phyloP scores from a whole-genome alignment of 2,113 vertebrate genomes.

The Peromyscus leucopus region DNA sequence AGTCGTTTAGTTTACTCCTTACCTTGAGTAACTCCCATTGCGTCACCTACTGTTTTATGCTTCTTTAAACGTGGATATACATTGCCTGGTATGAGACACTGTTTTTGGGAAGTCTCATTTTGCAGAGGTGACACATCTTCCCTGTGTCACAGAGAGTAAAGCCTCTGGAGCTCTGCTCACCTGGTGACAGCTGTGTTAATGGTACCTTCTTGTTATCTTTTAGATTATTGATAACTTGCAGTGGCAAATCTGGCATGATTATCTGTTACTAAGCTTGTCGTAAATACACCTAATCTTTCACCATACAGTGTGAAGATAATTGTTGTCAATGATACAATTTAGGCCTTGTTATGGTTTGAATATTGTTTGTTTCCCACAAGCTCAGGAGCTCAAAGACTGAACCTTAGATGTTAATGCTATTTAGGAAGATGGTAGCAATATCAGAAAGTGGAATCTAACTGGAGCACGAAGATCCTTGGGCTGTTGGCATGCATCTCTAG shows the following conservation, averaged over 20 bases:
- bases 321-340: not conserved
- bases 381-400: not conserved
- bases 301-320: not conserved
- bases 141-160: not conserved
- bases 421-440: not conserved
- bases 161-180: not conserved
- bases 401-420: not conserved
- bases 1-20: not conserved
- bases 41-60: too few relatives aligned
- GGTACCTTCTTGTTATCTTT: not conserved
- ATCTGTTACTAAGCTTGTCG: not conserved
- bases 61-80: not conserved
- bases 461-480: not conserved
- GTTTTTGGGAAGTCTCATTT: not conserved
- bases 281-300: not conserved
- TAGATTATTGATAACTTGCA: not conserved
- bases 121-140: not conserved
- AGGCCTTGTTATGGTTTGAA: not conserved
- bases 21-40: not conserved
- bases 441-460: not conserved
- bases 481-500: not conserved
- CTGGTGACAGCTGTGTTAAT: not conserved
- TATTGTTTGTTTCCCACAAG: not conserved
- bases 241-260: not conserved
- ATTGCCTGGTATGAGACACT: not conserved